Evolutionary conservation across 64 coral and sea anemone species (phyloP), one percentile per base, ranked within the genome.

Genomic region (Catalaphyllia jardinei): DNA sequence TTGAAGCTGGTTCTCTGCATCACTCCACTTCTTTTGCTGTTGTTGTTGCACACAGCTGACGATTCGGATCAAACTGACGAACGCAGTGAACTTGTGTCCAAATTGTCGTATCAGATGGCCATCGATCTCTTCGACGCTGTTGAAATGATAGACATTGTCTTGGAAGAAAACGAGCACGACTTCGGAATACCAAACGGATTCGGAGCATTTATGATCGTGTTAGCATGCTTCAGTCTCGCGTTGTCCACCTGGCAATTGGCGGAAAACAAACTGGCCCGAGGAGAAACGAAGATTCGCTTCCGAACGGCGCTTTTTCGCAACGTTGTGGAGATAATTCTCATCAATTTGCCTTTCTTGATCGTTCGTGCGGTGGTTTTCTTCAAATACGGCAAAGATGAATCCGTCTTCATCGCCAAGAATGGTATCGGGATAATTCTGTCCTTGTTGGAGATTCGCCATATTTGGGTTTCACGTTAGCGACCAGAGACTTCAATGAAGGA

Each of bases 321-420:
- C 10, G 8, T 74, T 49, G 18, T 78, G 12, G 87, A 93, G 25
- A 35, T 96, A 8, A 4, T 93, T 5, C 27, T 67, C 3, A 87
- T 96, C 5, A 96, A 96, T 49, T 25, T 82, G 1, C 33, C 30
- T 15, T 92, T 96, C 29, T 61, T 93, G 27, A 31, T 96, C 8
- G 65, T 93, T 72, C 91, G 94, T 42, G 29, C 65, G 2, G 15
- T 93, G n/a, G 55, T 93, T 8, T 92, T 87, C 79, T 27, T 77
- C 9, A 74, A 62, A 3, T 85, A 89, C 29, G 50, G 71, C 5
- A 80, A 92, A 39, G 59, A 88, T 18, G 85, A 79, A 4, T 73
- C 89, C 13, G 86, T 95, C 12, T 96, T 92, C 31, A 87, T 92
- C 10, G 82, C 87, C 17, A 96, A 96, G 25, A 96, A 96, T 39